Conservation (phyloP, 1,140 invertebrate species). For the Littorina saxatilis region DNA sequence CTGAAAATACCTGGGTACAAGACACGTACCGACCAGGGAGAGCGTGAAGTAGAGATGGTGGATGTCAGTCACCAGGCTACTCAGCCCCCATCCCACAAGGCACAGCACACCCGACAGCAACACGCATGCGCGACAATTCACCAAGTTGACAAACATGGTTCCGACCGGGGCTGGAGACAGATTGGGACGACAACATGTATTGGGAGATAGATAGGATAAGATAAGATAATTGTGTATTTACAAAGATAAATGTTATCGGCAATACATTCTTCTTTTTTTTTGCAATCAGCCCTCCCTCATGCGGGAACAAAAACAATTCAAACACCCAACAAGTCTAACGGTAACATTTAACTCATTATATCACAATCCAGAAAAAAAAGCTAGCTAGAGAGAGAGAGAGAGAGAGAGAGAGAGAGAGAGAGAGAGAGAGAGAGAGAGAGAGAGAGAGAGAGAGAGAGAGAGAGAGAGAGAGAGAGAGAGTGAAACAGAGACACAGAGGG, state of each 20-base stretch:
- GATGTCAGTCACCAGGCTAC: conserved; percentile 9
- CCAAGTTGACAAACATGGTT: conserved; percentile 7
- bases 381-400: too few species aligned
- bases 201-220: neutral
- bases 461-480: too few species aligned
- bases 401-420: neutral
- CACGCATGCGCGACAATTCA: conserved; percentile 20
- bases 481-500: too few species aligned
- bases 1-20: neutral
- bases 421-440: neutral
- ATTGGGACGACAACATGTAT: too few species aligned
- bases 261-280: neutral
- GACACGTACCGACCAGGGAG: neutral
- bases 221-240: neutral
- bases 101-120: conserved; percentile 2
- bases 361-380: too few species aligned
- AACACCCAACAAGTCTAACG: too few species aligned
- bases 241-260: neutral
- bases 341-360: too few species aligned
- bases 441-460: neutral
- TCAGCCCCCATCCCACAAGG: conserved; percentile 7
- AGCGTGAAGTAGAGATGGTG: conserved; percentile 13
- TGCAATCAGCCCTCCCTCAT: too few species aligned
- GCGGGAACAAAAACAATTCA: too few species aligned
- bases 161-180: conserved; percentile 12